Conservation (phyloP, 2,797 vertebrate genomes). For the Cygnus olor region DNA sequence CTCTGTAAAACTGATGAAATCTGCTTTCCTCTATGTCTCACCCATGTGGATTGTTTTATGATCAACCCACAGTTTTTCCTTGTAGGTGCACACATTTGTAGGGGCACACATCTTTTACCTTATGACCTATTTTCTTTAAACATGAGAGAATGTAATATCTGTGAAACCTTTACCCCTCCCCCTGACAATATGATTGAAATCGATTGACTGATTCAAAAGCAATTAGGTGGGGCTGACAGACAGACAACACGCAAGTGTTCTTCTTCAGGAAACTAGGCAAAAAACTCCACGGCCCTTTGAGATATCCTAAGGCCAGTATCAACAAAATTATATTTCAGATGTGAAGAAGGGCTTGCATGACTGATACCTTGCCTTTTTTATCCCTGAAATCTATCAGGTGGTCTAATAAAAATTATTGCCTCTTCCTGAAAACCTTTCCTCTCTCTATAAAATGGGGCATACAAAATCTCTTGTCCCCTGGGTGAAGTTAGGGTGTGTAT, state of each 20-base stretch:
- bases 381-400: background rate
- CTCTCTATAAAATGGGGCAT: background rate
- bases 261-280: conserved; percentile 25
- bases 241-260: conserved; percentile 40
- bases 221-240: conserved; percentile 55
- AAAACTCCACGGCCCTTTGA: background rate
- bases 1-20: background rate
- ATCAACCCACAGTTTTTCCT: conserved; percentile 25
- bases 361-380: conserved; percentile 12
- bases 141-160: conserved; percentile 37
- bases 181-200: conserved; percentile 57
- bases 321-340: conserved; percentile 52
- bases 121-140: conserved; percentile 66
- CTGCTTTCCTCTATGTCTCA: conserved; percentile 1
- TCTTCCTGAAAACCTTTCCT: background rate
- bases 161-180: conserved; percentile 47
- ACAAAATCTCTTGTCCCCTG: background rate
- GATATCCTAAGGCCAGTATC: conserved; percentile 35
- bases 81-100: rapidly evolving
- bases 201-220: conserved; percentile 65
- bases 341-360: conserved; percentile 3
- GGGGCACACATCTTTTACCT: conserved; percentile 13
- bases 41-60: background rate
- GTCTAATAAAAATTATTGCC: conserved; percentile 29
- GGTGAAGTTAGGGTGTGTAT: background rate